Base-by-base conservation (phyloP, 2,888 invertebrate genomes). In the Diarsia brunnea region DNA sequence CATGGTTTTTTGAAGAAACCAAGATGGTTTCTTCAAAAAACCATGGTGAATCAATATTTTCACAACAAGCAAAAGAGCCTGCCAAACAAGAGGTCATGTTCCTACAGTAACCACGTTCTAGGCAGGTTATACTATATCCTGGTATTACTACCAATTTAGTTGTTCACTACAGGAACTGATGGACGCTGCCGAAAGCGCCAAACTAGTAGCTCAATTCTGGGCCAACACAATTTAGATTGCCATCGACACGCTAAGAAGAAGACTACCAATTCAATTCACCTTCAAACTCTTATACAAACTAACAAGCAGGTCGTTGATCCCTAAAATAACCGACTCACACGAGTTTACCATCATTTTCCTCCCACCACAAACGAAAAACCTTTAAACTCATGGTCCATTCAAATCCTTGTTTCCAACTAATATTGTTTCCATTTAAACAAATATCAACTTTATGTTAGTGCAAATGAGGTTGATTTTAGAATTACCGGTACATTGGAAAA, bases 271-370 rank as follows among this genome's bases (percentile, higher is more conserved):
- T 38, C 49, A 47, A 65, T 72, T 71, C 66, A 74, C 61, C 69
- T 69, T 31, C 53, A 31, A 58, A 68, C 55, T 58, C 5, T 43
- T 8, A 45, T 4, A 61, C 24, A 47, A 49, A 71, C 51, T 61
- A 68, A 71, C 64, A 51, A 47, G 0, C 47, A 68, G 70, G 55
- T 79, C 73, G 19, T 58, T 16, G 80, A 73, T 49, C 84, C 45
- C 58, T 51, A 0, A 7, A 51, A 24, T 60, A 79, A 68, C 67
- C 21, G n/a, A 27, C 47, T 58, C 65, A 38, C 70, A 71, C 68
- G 79, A 69, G 65, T 66, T 79, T 58, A 14, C 16, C 21, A 7
- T 24, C 38, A 72, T 27, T 61, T 65, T 12, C 12, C 24, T 47
- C 31, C 43, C 45, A 24, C 19, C 8, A 60, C 12, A 4, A 47